Evolutionary conservation across 2,113 vertebrate genomes (phyloP), one percentile per base, ranked within the genome.

Genomic region (Silurus asotus): DNA sequence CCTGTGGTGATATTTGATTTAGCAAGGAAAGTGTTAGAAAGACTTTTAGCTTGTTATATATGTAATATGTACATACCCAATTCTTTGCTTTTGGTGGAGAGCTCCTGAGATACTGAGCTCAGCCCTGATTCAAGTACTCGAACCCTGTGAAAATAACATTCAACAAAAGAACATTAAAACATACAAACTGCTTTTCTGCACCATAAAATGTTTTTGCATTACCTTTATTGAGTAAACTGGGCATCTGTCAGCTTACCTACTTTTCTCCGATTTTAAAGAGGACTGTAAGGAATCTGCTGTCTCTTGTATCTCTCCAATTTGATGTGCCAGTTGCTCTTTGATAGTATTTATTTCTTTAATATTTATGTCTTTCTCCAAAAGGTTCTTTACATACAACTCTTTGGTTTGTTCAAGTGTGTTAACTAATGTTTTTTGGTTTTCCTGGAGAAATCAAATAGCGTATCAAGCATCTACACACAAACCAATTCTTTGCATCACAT

Each of bases 311-410:
- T 94, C 93, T 85, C 93, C 91, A 92, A 94, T 88, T 85, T 92
- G 59, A 56, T 93, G 91, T 89, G 90, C 91, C 91, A 95, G 92
- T 89, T 95, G 90, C 83, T 86, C 81, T 91, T 93, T 94, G 37
- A 90, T 77, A 92, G 92, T 93, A 86, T 90, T 91, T 90, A 96
- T 90, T 90, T 97, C 95, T 88, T 96, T 92, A 81, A 95, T 64
- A 80, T 91, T 93, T 28, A 87, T 83, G 86, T 96, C 94, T 92
- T 95, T 98, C 91, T 94, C 94, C 91, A 86, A 87, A 72, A 95
- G 94, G 56, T 94, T 90, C 56, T 95, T 91, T 89, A 84, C 86
- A 91, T 95, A 90, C 83, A 93, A 92, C 88, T 93, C 91, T 92
- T 93, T 84, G 86, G 89, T 92, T 89, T 91, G 86, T 83, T 96